Evolutionary conservation across 2,113 vertebrate genomes (phyloP).

Genomic region (Myotis brandtii): DNA sequence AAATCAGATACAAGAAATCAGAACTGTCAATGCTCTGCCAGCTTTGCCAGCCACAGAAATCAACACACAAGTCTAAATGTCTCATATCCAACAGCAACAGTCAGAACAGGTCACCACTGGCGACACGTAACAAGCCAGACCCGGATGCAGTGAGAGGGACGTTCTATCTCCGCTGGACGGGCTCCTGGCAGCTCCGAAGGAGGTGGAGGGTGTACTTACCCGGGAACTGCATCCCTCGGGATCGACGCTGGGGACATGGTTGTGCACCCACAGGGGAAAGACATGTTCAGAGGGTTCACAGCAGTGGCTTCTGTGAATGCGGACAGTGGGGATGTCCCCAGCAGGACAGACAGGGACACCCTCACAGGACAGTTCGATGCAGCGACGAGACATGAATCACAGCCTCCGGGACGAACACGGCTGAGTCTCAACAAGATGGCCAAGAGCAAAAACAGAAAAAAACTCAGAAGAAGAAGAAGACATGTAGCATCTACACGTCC

Average conservation of each 20-base stretch:
- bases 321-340: neutral
- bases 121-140: neutral
- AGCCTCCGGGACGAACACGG: neutral
- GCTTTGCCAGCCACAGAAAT: neutral
- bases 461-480: neutral
- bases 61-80: neutral
- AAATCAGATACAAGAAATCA: neutral
- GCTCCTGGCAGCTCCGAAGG: neutral
- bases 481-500: neutral
- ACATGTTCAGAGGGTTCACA: neutral
- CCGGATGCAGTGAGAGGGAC: neutral
- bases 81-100: neutral
- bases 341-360: neutral
- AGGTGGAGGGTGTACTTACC: neutral
- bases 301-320: neutral
- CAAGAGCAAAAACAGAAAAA: neutral
- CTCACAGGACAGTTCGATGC: neutral
- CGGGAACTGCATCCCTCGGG: neutral
- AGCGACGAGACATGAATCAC: neutral
- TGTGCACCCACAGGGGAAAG: no score
- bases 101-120: neutral
- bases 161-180: neutral
- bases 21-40: neutral
- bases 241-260: neutral
- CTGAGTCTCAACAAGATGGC: neutral